phyloP scores from a whole-genome alignment of 2,113 vertebrate species.

The Tetrao urogallus region DNA sequence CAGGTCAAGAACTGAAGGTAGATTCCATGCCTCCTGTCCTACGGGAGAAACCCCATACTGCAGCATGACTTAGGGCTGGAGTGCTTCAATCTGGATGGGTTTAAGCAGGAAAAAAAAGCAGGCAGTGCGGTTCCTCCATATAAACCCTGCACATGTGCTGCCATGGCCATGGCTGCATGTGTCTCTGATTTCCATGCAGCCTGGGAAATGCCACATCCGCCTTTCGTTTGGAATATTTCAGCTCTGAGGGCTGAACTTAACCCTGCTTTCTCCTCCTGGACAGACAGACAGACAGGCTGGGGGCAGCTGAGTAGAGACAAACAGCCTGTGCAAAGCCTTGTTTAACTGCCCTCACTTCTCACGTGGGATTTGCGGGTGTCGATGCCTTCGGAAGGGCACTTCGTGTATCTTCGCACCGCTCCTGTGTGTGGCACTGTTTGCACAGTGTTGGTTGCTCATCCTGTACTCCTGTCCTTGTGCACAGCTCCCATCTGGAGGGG shows the following conservation, averaged over 20 bases:
- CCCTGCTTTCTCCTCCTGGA: slow-evolving; percentile 40
- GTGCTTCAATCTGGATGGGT: background rate
- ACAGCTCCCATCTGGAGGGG: background rate
- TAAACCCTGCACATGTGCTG: slow-evolving; percentile 6
- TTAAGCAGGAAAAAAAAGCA: background rate
- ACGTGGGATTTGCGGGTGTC: background rate
- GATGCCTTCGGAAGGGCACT: slow-evolving; percentile 16
- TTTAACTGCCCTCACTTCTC: accelerated
- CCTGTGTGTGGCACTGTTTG: slow-evolving; percentile 68
- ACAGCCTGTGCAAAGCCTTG: background rate
- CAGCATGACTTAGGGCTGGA: background rate
- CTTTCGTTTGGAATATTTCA: slow-evolving; percentile 55
- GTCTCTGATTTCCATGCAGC: slow-evolving; percentile 56
- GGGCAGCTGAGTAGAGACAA: background rate
- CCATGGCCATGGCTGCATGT: background rate
- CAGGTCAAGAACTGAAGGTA: background rate
- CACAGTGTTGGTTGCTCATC: slow-evolving; percentile 45
- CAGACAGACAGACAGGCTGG: background rate
- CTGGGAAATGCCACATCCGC: slow-evolving; percentile 69
- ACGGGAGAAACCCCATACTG: accelerated
- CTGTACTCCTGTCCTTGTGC: background rate
- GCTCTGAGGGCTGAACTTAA: slow-evolving; percentile 51
- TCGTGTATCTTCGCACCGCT: slow-evolving; percentile 52
- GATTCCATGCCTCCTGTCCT: background rate
- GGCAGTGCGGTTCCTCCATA: background rate